phyloP scores from a whole-genome alignment of 2,888 invertebrate species.

The Andricus curvator region DNA sequence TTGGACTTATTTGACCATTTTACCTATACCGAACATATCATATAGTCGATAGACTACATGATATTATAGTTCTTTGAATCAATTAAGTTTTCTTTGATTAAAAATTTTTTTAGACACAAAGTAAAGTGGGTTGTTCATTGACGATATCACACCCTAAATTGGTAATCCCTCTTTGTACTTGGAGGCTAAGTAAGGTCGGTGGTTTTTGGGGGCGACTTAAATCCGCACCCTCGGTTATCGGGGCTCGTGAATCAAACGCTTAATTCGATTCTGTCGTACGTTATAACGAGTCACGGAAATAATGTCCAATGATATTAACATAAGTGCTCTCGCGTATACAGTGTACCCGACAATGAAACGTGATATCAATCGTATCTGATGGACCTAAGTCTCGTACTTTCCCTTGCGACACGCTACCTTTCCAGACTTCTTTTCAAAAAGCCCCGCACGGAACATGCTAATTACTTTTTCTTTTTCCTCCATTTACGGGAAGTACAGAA shows the following conservation, averaged over 20 bases:
- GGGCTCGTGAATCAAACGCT: slow-evolving; percentile 58
- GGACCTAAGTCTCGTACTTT: slow-evolving; percentile 10
- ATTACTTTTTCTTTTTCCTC: slow-evolving; percentile 30
- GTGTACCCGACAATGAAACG: slow-evolving; percentile 26
- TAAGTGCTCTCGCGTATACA: slow-evolving; percentile 43
- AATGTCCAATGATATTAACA: slow-evolving; percentile 52
- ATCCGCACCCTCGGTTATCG: slow-evolving; percentile 49
- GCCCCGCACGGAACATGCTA: slow-evolving; percentile 26
- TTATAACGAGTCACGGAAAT: slow-evolving; percentile 53
- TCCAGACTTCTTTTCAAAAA: slow-evolving; percentile 28
- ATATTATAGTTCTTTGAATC: too few relatives aligned
- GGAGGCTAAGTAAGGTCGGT: not conserved
- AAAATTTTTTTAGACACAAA: too few relatives aligned
- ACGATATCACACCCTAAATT: not conserved
- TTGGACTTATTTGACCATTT: too few relatives aligned
- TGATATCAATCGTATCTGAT: slow-evolving; percentile 26
- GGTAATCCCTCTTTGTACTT: not conserved
- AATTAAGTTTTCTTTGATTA: too few relatives aligned
- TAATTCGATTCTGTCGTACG: slow-evolving; percentile 53
- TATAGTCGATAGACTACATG: too few relatives aligned
- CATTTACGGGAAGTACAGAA: slow-evolving; percentile 9
- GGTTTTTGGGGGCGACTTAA: not conserved
- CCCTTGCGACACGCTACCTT: slow-evolving; percentile 31
- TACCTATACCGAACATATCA: too few relatives aligned
- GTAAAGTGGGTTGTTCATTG: not conserved